Evolutionary conservation across 2,797 vertebrate species (phyloP).

Genomic region (Fistularia tabacaria): DNA sequence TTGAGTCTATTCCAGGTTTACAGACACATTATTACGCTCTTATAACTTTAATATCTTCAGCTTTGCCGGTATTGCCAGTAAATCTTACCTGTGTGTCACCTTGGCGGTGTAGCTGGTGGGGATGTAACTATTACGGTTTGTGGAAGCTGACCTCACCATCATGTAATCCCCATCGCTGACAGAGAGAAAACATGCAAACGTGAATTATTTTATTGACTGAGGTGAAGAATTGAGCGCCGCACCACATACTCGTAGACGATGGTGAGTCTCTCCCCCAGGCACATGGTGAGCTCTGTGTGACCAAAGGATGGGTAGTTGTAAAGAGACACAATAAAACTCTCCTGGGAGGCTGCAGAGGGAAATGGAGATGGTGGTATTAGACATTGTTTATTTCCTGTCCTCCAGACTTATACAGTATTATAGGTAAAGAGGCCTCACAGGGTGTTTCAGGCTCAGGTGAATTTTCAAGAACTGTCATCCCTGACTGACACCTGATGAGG

Average conservation of each 20-base stretch:
- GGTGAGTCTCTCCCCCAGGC: constrained; percentile 77
- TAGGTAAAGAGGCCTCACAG: constrained; percentile 38
- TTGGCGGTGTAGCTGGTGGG: constrained; percentile 78
- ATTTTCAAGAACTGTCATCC: constrained; percentile 43
- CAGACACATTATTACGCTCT: not conserved
- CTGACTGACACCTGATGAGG: constrained; percentile 48
- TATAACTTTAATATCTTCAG: too few species aligned
- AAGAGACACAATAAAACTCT: constrained; percentile 72
- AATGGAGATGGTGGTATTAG: not conserved
- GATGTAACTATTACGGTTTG: constrained; percentile 72
- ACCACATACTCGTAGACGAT: constrained; percentile 79
- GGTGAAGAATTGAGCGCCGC: constrained; percentile 1
- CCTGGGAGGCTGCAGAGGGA: constrained; percentile 35
- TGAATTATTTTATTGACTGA: not conserved
- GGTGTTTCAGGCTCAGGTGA: constrained; percentile 43
- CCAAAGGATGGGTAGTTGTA: constrained; percentile 70
- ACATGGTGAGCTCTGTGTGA: constrained; percentile 57
- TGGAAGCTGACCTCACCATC: constrained; percentile 74
- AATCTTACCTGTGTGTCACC: constrained; percentile 75
- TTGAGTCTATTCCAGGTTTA: too few species aligned
- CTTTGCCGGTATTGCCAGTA: not conserved
- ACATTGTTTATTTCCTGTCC: not conserved
- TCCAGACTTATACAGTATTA: not conserved
- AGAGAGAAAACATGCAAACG: constrained; percentile 17
- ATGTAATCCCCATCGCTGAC: constrained; percentile 82